Conservation (phyloP, 2,888 invertebrate species). For the Galeopsomyia nigrocyanea region DNA sequence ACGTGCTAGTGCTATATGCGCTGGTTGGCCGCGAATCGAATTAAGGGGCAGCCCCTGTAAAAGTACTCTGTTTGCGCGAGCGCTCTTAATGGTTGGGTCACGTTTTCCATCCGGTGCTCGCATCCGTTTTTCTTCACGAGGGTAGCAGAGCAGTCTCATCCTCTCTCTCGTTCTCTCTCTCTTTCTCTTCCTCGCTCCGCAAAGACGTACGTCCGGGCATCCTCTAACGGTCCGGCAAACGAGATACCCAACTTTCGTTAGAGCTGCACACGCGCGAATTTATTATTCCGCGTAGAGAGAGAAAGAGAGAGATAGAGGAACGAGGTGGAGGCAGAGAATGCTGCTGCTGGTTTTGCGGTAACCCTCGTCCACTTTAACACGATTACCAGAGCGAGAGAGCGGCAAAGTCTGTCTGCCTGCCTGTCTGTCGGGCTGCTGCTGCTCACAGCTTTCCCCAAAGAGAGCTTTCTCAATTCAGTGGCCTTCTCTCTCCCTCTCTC, state of each 20-base stretch:
- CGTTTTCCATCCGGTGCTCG: constrained; percentile 28
- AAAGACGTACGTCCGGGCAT: constrained; percentile 35
- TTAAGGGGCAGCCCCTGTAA: too few species aligned
- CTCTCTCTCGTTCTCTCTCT: background rate
- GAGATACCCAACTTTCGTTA: constrained; percentile 57
- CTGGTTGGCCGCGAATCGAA: too few species aligned
- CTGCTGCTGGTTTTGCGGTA: constrained; percentile 54
- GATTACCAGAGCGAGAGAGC: constrained; percentile 48
- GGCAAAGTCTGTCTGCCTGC: background rate
- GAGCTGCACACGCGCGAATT: constrained; percentile 54
- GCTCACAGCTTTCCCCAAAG: constrained; percentile 3
- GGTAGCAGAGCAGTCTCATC: background rate
- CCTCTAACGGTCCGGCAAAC: constrained; percentile 49
- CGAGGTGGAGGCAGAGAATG: background rate
- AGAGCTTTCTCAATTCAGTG: constrained; percentile 21
- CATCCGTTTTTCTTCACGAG: background rate
- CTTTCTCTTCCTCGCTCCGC: background rate
- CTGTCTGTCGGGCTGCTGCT: too few species aligned
- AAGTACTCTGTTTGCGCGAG: constrained; percentile 11
- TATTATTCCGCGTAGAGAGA: constrained; percentile 57
- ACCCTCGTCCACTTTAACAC: constrained; percentile 66
- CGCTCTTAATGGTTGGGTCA: constrained; percentile 30
- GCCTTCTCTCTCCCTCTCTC: too few species aligned
- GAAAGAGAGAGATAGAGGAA: constrained; percentile 1
- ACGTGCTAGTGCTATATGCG: background rate